phyloP scores from a whole-genome alignment of 2,797 vertebrate species.

The Coregonus ussuriensis region DNA sequence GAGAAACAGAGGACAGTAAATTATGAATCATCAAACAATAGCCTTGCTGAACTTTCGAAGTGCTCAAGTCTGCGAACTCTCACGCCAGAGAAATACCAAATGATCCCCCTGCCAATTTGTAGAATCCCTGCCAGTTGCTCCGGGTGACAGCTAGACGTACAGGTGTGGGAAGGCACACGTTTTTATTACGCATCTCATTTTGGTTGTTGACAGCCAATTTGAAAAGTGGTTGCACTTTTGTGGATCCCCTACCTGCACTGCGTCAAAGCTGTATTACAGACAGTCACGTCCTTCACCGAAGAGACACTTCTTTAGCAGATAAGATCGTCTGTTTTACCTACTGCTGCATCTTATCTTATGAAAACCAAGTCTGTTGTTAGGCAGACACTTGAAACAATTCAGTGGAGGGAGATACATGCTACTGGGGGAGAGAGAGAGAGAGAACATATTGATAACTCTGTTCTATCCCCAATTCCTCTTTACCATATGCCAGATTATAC shows the following conservation, averaged over 20 bases:
- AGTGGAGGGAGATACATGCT: neutral
- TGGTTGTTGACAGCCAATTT: neutral
- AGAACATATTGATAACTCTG: constrained; percentile 1
- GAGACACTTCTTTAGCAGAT: constrained; percentile 3
- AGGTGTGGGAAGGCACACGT: neutral
- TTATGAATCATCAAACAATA: constrained; percentile 33
- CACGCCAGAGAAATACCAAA: constrained; percentile 27
- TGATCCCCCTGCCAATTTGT: constrained; percentile 29
- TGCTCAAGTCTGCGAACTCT: constrained; percentile 1
- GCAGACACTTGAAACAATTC: neutral
- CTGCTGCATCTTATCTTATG: constrained; percentile 9
- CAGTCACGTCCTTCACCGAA: constrained; percentile 8
- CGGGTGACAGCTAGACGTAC: neutral
- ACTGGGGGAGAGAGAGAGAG: neutral
- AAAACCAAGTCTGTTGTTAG: neutral
- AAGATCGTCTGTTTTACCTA: constrained; percentile 5
- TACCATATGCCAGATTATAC: neutral
- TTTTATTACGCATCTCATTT: neutral
- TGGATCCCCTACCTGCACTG: neutral
- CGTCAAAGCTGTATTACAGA: neutral
- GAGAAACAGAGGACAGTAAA: neutral
- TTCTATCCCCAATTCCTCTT: neutral
- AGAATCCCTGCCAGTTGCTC: neutral
- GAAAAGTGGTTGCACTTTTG: neutral
- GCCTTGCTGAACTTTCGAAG: constrained; percentile 16